Conservation (phyloP, 1,140 invertebrate genomes). For the Apis mellifera region DNA sequence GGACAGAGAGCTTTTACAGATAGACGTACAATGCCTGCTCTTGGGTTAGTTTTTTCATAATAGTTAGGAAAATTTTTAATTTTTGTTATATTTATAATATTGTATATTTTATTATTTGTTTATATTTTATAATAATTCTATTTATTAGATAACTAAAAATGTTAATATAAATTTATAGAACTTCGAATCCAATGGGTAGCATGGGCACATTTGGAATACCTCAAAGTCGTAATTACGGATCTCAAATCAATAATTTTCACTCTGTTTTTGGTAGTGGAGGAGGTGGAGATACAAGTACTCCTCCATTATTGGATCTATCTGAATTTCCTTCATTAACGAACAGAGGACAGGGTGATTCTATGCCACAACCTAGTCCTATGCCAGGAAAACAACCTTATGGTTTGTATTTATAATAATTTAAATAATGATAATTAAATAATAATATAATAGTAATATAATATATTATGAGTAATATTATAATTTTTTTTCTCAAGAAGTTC, state of each 20-base stretch:
- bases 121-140: not conserved
- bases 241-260: conserved; percentile 87
- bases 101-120: not conserved
- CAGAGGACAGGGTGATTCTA: conserved; percentile 88
- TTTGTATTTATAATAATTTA: conserved; percentile 71
- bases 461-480: too few species aligned
- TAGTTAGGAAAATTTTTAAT: not conserved
- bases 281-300: conserved; percentile 88
- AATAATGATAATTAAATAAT: too few species aligned
- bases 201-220: conserved; percentile 85
- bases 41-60: conserved; percentile 81
- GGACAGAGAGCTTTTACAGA: conserved; percentile 89
- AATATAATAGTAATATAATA: not conserved
- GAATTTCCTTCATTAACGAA: conserved; percentile 95
- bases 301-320: conserved; percentile 92
- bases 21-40: conserved; percentile 87
- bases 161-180: conserved; percentile 75
- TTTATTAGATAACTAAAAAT: conserved; percentile 12
- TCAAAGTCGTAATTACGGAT: conserved; percentile 86
- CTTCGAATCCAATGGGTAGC: conserved; percentile 84
- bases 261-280: conserved; percentile 87
- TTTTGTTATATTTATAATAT: not conserved
- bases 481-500: too few species aligned
- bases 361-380: conserved; percentile 89
- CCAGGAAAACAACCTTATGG: conserved; percentile 94